phyloP scores from a whole-genome alignment of 2,888 invertebrate species.

The Brachynemurus nebulosus region DNA sequence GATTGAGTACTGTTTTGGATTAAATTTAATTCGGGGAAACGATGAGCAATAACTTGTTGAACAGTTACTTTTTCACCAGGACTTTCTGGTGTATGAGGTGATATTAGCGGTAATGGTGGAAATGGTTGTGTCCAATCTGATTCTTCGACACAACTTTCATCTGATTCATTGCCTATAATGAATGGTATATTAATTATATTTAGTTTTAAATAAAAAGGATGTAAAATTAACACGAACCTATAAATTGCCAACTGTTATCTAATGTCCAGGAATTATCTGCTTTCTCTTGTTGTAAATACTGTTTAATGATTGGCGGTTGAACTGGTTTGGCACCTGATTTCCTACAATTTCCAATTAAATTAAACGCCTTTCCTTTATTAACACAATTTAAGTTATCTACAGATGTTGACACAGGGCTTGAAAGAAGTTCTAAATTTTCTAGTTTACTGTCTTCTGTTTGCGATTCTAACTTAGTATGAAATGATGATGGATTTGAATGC shows the following conservation, averaged over 20 bases:
- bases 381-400: slow-evolving; percentile 49
- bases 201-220: too few relatives aligned
- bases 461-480: slow-evolving; percentile 20
- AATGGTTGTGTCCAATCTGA: slow-evolving; percentile 32
- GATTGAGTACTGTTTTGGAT: slow-evolving; percentile 22
- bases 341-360: slow-evolving; percentile 22
- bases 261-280: slow-evolving; percentile 59
- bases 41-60: slow-evolving; percentile 30
- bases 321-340: slow-evolving; percentile 55
- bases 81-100: slow-evolving; percentile 9
- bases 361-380: slow-evolving; percentile 26
- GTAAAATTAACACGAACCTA: slow-evolving; percentile 41
- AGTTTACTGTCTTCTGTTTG: slow-evolving; percentile 4
- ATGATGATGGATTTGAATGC: slow-evolving; percentile 35
- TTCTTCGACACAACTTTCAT: slow-evolving; percentile 35
- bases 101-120: slow-evolving; percentile 17
- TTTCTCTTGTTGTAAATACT: slow-evolving; percentile 28
- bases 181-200: slow-evolving; percentile 5
- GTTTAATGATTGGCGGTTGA: slow-evolving; percentile 49
- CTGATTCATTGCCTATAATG: slow-evolving; percentile 36
- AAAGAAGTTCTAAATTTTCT: slow-evolving; percentile 11
- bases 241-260: slow-evolving; percentile 85
- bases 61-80: slow-evolving; percentile 23
- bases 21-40: slow-evolving; percentile 28
- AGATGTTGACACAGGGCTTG: slow-evolving; percentile 43